Evolutionary conservation across 2,888 invertebrate species (phyloP), one percentile per base, ranked within the genome.

Genomic region (Ligdia adustata): DNA sequence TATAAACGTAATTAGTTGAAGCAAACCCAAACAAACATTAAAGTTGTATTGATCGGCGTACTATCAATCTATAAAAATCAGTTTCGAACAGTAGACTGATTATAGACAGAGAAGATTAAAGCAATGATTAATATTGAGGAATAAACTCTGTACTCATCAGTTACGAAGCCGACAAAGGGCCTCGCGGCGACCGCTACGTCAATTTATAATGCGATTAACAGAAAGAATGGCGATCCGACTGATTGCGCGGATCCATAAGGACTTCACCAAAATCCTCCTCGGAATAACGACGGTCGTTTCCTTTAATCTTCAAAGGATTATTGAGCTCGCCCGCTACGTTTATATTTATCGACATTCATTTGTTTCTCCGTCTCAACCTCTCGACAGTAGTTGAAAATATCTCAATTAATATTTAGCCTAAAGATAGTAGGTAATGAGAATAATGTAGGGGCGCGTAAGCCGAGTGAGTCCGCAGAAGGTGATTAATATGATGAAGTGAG

Each of bases 381-480:
- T 74, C 66, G 76, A 70, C 77, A 75, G 81, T 77, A 79, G 79
- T 83, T 78, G 64, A 71, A 75, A 87, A 89, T 82, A 76, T 87
- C 88, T 89, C 87, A 86, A 89, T 89, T 90, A 88, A 78, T 79
- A 80, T 86, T 86, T 90, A 79, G 89, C 89, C 89, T 83, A 75
- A 82, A 87, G 89, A 84, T 75, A 88, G 69, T 65, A 66, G 70
- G 69, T 90, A 89, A 89, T 89, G 89, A 87, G 80, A 66, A 45
- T 44, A 72, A 80, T 81, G 79, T 82, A 82, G 77, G 72, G 69
- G 75, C 77, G 89, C 89, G 89, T 89, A 89, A 89, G 84, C 82
- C 85, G 76, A 88, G 89, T 89, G 80, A 70, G 82, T 75, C 69
- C 59, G 71, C 72, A 60, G 79, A 72, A 69, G 72, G 79, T 81